Evolutionary conservation across 2,113 vertebrate genomes (phyloP).

Genomic region (Gnathonemus longibarbis): DNA sequence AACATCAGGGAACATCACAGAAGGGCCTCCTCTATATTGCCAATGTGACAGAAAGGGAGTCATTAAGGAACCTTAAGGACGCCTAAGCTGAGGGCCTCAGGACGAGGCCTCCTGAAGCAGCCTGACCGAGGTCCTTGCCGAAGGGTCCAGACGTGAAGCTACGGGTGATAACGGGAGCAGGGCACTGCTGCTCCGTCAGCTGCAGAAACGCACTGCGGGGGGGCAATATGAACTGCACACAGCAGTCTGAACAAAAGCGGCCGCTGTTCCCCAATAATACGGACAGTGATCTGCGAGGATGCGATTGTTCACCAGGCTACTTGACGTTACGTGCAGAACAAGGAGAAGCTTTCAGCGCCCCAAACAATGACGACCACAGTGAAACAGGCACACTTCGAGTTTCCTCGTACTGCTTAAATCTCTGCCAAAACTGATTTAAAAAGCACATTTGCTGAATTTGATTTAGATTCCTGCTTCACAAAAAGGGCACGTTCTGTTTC

Average conservation of each 20-base stretch:
- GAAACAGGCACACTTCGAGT: not conserved
- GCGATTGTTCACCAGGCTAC: conserved; percentile 37
- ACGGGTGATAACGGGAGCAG: not conserved
- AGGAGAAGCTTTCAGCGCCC: not conserved
- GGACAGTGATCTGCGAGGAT: conserved; percentile 42
- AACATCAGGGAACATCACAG: not conserved
- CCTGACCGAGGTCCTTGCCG: not conserved
- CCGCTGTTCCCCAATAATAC: conserved; percentile 40
- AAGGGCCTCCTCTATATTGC: not conserved
- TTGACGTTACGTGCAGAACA: not conserved
- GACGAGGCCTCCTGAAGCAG: not conserved
- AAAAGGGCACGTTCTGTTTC: not conserved
- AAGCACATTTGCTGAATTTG: not conserved
- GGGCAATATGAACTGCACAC: conserved; percentile 31
- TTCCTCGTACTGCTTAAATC: not conserved
- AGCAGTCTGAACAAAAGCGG: conserved; percentile 30
- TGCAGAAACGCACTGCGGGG: not conserved
- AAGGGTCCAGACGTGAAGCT: not conserved
- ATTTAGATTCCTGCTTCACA: not conserved
- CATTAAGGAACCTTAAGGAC: not conserved
- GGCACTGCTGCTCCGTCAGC: not conserved
- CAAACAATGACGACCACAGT: not conserved
- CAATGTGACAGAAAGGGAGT: not conserved
- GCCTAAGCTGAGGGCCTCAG: not conserved
- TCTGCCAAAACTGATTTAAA: not conserved